Evolutionary conservation across 2,113 vertebrate genomes (phyloP).

Genomic region (Pteropus alecto): DNA sequence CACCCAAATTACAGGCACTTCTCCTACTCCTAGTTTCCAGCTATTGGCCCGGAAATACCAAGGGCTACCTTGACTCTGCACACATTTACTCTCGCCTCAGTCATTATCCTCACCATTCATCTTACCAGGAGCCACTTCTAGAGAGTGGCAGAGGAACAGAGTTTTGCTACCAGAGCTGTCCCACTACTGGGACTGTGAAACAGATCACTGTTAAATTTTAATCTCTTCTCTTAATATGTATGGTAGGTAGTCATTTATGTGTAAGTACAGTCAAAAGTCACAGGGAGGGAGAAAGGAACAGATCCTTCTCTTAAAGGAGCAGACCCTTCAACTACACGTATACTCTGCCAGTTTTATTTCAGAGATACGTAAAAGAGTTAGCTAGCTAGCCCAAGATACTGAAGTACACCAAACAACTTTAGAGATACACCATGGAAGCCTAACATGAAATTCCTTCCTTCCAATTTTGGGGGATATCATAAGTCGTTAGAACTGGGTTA

Average conservation of each 20-base stretch:
- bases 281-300: neutral
- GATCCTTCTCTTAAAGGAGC: neutral
- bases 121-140: neutral
- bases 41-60: neutral
- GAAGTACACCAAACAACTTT: neutral
- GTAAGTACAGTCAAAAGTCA: neutral
- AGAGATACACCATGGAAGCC: neutral
- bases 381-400: neutral
- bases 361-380: neutral
- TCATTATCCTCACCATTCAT: neutral
- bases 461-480: neutral
- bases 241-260: neutral
- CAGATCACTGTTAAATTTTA: neutral
- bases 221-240: neutral
- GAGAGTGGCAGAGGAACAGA: neutral
- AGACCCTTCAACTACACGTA: neutral
- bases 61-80: neutral
- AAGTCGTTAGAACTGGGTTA: slow-evolving; percentile 49
- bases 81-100: neutral
- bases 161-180: neutral
- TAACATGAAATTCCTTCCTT: neutral
- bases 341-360: neutral
- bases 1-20: neutral
- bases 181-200: neutral
- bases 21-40: neutral